Evolutionary conservation across 2,888 invertebrate genomes (phyloP), one percentile per base, ranked within the genome.

Genomic region (Pharmacophagus antenor): DNA sequence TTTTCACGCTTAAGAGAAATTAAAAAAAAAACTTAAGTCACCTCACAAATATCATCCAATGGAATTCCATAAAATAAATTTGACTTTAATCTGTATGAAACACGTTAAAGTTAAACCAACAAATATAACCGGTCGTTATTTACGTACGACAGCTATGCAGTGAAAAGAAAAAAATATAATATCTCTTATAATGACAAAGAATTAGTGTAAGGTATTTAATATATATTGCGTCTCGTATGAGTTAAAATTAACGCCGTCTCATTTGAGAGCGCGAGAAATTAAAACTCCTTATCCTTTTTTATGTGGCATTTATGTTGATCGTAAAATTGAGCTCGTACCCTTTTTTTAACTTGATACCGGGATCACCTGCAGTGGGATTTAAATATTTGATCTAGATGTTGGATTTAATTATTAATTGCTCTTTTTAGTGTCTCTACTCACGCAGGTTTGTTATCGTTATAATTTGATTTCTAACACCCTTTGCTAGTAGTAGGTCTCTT

Each of bases 211-310:
- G 70, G 70, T 67, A 71, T 74, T 44, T 62, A 60, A 64, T 53
- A 58, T 64, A 61, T 58, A 48, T 76, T 71, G 77, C 68, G 73
- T 55, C 54, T 22, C 21, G 54, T 41, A 55, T 20, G 60, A 71
- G 68, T 85, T 87, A 85, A 89, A 88, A 88, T 89, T 88, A 89
- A 88, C 89, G 78, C 86, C 79, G 78, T 74, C 81, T 85, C 82
- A 86, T 88, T 88, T 85, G 77, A 82, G 75, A 48, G 71, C 66
- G 79, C 73, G 77, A 79, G 86, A 88, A 89, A 88, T 89, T 88
- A 88, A 88, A 88, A 87, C 76, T 79, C 79, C 77, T 86, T 83
- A 87, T 84, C 84, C 82, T 83, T 87, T 81, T 89, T 89, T 88
- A 88, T 88, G 88, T 85, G 89, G 83, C 88, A 88, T 86, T 88